Conservation (phyloP, 2,797 vertebrate genomes). For the Clamator glandarius region DNA sequence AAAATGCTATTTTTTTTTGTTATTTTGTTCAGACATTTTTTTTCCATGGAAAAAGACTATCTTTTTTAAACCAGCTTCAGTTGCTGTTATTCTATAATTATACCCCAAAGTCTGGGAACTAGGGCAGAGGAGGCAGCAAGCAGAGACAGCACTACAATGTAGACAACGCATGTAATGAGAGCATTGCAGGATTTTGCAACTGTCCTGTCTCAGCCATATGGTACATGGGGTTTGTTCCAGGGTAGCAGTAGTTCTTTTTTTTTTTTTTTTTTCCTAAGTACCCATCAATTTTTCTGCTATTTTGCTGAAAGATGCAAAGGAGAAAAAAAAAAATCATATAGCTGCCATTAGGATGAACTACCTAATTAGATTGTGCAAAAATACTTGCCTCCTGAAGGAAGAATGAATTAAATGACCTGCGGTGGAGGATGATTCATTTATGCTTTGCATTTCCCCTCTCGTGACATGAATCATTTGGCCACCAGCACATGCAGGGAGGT, state of each 20-base stretch:
- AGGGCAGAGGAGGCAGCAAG: constrained; percentile 7
- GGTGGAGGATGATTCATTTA: constrained; percentile 4
- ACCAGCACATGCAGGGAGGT: neutral
- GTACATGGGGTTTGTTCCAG: neutral
- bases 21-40: neutral
- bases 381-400: constrained; percentile 33
- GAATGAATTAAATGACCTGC: constrained; percentile 47
- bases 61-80: neutral
- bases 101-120: constrained; percentile 52
- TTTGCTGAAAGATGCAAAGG: constrained; percentile 8
- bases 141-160: neutral
- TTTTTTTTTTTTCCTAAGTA: neutral
- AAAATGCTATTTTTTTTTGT: neutral
- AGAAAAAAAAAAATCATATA: neutral
- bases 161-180: neutral
- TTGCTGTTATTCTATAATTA: constrained; percentile 54
- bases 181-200: neutral
- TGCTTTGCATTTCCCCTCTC: neutral
- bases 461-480: constrained; percentile 15
- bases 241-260: neutral
- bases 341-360: constrained; percentile 57
- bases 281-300: neutral
- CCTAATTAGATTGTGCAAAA: constrained; percentile 66
- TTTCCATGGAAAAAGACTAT: constrained; percentile 12
- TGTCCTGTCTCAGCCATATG: neutral